A percentile compares a stretch with the other conserved stretches of the same genome.
Conservation (phyloP, 2,888 invertebrate genomes). For the Pelosia muscerda region DNA sequence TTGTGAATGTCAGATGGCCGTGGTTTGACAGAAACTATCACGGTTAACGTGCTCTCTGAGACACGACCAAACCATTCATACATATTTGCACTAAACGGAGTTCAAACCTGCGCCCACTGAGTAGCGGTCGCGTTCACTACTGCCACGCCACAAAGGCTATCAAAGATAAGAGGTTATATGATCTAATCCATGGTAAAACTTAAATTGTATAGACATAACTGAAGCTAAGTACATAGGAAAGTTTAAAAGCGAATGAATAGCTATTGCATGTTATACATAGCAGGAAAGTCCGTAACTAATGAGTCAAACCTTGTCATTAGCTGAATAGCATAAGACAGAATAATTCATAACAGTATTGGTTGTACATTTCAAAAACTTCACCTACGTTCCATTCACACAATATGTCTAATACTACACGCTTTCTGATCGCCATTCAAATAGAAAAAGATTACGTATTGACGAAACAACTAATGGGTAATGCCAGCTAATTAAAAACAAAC, state of each 20-base stretch:
- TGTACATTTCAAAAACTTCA: conserved; percentile 1
- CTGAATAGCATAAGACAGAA: not conserved
- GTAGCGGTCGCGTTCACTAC: no score
- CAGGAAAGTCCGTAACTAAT: not conserved
- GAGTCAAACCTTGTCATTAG: not conserved
- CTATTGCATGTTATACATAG: not conserved
- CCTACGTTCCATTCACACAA: conserved; percentile 6
- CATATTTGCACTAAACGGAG: no score
- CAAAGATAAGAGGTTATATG: no score
- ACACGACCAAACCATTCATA: no score
- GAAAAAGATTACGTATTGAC: conserved; percentile 32
- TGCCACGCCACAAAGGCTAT: no score
- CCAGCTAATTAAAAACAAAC: conserved; percentile 83
- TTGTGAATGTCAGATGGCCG: no score
- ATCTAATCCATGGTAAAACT: not conserved
- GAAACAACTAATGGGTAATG: conserved; percentile 60
- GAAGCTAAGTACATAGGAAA: not conserved
- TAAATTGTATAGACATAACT: not conserved
- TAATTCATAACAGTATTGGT: conserved; percentile 2
- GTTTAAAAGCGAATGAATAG: not conserved
- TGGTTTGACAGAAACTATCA: no score
- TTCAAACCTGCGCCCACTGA: no score
- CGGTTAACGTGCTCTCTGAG: no score
- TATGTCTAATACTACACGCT: conserved; percentile 16
- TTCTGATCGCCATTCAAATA: conserved; percentile 14